A percentile compares a stretch with the other conserved stretches of the same genome.
phyloP scores from a whole-genome alignment of 2,797 vertebrate genomes.

The Bucorvus abyssinicus region DNA sequence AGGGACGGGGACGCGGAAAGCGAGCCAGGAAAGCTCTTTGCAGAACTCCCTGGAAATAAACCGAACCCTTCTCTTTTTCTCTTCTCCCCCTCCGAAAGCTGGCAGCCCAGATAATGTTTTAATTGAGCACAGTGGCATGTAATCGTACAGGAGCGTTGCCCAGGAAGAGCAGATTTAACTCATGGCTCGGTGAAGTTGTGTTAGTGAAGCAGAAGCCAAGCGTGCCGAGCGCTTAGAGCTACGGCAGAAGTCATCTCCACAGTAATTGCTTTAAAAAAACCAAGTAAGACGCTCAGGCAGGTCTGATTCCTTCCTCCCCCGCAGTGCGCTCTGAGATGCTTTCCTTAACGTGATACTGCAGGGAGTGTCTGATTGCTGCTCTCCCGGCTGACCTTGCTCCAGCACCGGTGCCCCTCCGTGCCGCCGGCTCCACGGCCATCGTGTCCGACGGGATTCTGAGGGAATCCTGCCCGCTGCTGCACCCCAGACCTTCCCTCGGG shows the following conservation, averaged over 20 bases:
- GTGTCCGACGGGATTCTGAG: not conserved
- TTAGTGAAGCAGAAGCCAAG: not conserved
- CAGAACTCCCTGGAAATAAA: not conserved
- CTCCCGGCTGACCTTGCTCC: not conserved
- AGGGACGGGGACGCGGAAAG: not conserved
- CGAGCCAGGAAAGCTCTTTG: slow-evolving; percentile 48
- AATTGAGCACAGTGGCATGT: not conserved
- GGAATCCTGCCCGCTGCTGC: accelerated
- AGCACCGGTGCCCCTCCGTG: not conserved
- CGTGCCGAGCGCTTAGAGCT: accelerated
- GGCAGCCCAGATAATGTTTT: not conserved
- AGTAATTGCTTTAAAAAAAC: not conserved
- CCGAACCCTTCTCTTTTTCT: not conserved
- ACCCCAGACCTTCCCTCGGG: not conserved
- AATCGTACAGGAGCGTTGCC: not conserved
- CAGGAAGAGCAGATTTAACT: not conserved
- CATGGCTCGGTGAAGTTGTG: not conserved
- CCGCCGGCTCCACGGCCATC: accelerated
- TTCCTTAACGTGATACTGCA: not conserved
- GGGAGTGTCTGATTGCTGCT: not conserved
- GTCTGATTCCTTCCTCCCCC: not conserved
- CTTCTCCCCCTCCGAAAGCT: not conserved
- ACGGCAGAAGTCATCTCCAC: not conserved
- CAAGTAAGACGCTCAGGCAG: not conserved
- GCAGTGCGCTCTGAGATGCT: accelerated